Percentiles rank a stretch among this genome's conserved stretches.
phyloP scores from a whole-genome alignment of 2,888 invertebrate species.

The Cantharis lateralis region DNA sequence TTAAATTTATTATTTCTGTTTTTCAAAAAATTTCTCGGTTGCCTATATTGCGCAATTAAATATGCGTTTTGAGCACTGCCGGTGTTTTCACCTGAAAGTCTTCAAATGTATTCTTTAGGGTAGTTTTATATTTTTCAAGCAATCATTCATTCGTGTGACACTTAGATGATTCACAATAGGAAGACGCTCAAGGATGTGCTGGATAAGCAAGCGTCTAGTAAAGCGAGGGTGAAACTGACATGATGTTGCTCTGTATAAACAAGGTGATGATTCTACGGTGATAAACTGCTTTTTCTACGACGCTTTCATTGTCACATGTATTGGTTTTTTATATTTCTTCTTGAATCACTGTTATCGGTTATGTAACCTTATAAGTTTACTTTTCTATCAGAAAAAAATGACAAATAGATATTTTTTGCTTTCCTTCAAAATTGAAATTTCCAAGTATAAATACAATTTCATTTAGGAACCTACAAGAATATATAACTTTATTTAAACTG shows the following conservation, averaged over 20 bases:
- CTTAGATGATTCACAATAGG: conserved; percentile 26
- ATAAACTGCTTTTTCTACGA: conserved; percentile 27
- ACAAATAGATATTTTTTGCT: background rate
- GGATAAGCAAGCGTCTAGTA: conserved; percentile 23
- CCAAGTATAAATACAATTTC: background rate
- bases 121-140: conserved; percentile 31
- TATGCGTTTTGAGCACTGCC: background rate
- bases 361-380: conserved; percentile 23
- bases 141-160: conserved; percentile 35
- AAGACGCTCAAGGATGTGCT: conserved; percentile 21
- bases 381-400: conserved; percentile 13
- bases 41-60: background rate
- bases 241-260: conserved; percentile 28
- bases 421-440: background rate
- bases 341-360: conserved; percentile 16
- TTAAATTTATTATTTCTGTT: background rate
- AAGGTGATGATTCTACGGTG: conserved; percentile 30
- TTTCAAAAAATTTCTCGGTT: background rate
- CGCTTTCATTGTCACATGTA: conserved; percentile 24
- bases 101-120: conserved; percentile 28
- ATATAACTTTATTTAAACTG: background rate
- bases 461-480: background rate
- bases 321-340: conserved; percentile 25
- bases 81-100: conserved; percentile 32
- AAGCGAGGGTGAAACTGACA: conserved; percentile 27